A percentile compares a stretch with the other conserved stretches of the same genome.
Conservation (phyloP, 2,113 vertebrate species). For the Donacobius atricapilla region DNA sequence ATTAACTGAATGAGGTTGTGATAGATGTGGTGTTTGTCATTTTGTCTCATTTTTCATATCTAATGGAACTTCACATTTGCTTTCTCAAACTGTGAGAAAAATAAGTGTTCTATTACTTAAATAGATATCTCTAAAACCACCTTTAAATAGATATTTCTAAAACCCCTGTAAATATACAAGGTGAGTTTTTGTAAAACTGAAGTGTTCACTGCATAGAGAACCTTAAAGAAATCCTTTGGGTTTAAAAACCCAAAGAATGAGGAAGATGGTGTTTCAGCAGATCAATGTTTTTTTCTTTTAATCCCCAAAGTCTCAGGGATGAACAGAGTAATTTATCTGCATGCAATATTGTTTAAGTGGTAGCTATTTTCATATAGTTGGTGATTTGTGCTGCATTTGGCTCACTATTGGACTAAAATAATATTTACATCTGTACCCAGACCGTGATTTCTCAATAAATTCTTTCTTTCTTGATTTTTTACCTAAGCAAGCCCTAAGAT, state of each 20-base stretch:
- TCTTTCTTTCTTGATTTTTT: background rate
- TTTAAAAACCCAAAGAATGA: background rate
- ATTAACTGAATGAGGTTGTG: slow-evolving; percentile 34
- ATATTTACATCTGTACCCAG: background rate
- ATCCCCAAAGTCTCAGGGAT: background rate
- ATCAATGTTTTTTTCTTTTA: background rate
- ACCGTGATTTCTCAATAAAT: background rate
- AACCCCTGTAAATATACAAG: background rate
- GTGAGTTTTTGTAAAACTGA: background rate
- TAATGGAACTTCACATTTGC: background rate
- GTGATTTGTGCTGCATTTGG: background rate
- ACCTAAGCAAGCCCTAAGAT: background rate
- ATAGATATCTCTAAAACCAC: background rate
- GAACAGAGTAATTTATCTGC: background rate
- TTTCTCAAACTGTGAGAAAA: background rate
- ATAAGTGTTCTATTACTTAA: background rate
- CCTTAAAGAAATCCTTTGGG: background rate
- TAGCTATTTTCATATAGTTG: background rate
- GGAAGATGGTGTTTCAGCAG: background rate
- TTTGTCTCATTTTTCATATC: slow-evolving; percentile 13
- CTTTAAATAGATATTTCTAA: background rate
- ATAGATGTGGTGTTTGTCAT: slow-evolving; percentile 13
- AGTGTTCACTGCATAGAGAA: background rate
- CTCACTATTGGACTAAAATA: background rate
- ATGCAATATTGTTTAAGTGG: background rate